Percentiles rank a stretch among this genome's conserved stretches.
These are phyloP conservation scores for Himalopsyche anomala DNA, from an alignment of 2,888 invertebrate species.

Conservation along the genomic window DNA sequence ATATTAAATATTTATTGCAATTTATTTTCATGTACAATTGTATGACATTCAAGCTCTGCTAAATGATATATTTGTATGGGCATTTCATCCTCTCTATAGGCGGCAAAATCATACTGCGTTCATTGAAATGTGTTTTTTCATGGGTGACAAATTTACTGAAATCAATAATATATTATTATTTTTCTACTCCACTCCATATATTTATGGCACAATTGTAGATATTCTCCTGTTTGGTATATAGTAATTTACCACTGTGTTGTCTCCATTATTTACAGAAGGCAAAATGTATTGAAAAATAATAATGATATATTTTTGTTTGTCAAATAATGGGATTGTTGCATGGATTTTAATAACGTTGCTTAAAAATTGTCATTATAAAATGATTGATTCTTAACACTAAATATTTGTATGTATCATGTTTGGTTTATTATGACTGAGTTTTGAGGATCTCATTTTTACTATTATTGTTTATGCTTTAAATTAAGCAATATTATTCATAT, in stretches of 20 bases:
- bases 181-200: constrained; percentile 45
- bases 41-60: no score
- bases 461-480: no score
- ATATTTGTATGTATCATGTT: no score
- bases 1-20: no score
- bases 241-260: constrained; percentile 32
- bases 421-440: no score
- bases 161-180: constrained; percentile 4
- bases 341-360: neutral
- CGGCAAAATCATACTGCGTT: neutral
- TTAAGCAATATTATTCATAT: no score
- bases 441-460: no score
- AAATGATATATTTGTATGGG: no score
- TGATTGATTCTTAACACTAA: no score
- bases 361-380: no score
- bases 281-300: constrained; percentile 28
- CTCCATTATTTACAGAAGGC: constrained; percentile 33
- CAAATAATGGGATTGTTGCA: neutral
- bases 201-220: constrained; percentile 54
- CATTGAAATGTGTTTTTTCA: neutral
- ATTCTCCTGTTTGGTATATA: constrained; percentile 45
- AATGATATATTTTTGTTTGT: constrained; percentile 8
- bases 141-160: neutral
- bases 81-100: neutral
- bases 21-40: neutral